Evolutionary conservation across 2,888 invertebrate species (phyloP), one percentile per base, ranked within the genome.

Genomic region (Amaurobius ferox): DNA sequence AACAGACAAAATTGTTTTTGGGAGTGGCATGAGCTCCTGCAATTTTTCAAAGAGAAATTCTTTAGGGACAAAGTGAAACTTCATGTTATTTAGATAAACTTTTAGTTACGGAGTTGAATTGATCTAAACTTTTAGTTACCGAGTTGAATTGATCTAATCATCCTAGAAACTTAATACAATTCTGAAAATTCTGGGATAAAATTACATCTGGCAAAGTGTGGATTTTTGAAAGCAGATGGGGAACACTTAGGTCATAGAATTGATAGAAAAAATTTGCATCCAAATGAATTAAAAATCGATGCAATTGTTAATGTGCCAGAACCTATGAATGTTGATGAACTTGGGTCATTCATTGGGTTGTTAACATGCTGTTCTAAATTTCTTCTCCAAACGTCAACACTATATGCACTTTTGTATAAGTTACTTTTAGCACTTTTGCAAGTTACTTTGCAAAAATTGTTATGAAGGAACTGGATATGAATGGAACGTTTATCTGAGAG

Each of bases 331-430:
- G 77, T 90, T 6, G 16, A 80, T 19, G 88, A 90, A 61, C 77
- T 90, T 7, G 83, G 88, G 26, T 88, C 89, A 1, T 90, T 89
- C 74, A 30, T 90, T 1, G 90, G 90, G 5, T 72, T 90, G 76
- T 61, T 90, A 0, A 89, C 89, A 28, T 89, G 89, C 71, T 90
- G 90, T 71, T 87, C 71, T 0, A 86, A 88, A n/a, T 90, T 90
- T 68, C 72, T 90, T 11, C 88, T 89, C n/a, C 87, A 88, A 30
- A 67, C 90, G 55, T 78, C 89, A 7, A 87, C 85, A 7, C n/a
- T 88, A 19, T 70, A 89, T 23, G 86, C 77, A 3, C 90, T 90
- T 1, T 76, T 90, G 23, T 83, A 90, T 61, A 23, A 79, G 7
- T 61, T 90, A n/a, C n/a, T n/a, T n/a, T n/a, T 6, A 62, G 90